These are phyloP conservation scores for Strigamia maritima DNA, from an alignment of 2,888 invertebrate species.

Conservation along the genomic window DNA sequence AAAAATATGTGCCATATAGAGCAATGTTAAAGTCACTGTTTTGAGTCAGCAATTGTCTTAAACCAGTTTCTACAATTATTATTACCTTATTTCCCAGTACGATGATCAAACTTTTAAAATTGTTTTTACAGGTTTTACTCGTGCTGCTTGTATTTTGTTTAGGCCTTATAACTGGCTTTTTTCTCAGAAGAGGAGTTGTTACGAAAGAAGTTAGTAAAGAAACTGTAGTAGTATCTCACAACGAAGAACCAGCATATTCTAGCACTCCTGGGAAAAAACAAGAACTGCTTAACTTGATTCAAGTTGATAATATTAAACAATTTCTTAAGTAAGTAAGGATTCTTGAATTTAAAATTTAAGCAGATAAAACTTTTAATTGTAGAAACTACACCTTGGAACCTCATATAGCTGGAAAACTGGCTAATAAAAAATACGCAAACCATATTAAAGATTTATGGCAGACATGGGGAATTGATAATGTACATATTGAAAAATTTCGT, in stretches of 20 bases:
- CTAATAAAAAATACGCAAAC: conserved; percentile 35
- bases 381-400: conserved; percentile 40
- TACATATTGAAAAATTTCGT: conserved; percentile 37
- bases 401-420: conserved; percentile 39
- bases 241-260: neutral
- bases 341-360: neutral
- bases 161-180: conserved; percentile 40
- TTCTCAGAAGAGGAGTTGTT: conserved; percentile 37
- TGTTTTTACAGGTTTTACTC: conserved; percentile 37
- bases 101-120: neutral
- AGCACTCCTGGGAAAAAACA: conserved; percentile 15
- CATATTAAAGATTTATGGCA: conserved; percentile 37
- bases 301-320: conserved; percentile 38
- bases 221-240: neutral
- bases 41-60: neutral
- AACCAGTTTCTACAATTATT: neutral
- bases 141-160: conserved; percentile 38
- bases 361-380: neutral
- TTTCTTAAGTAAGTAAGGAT: conserved; percentile 35
- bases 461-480: conserved; percentile 37
- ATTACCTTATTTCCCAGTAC: neutral
- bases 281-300: conserved; percentile 25
- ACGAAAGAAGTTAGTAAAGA: conserved; percentile 3
- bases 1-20: neutral
- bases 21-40: neutral